Conservation (phyloP, 1,140 invertebrate genomes). For the Mercenaria mercenaria region DNA sequence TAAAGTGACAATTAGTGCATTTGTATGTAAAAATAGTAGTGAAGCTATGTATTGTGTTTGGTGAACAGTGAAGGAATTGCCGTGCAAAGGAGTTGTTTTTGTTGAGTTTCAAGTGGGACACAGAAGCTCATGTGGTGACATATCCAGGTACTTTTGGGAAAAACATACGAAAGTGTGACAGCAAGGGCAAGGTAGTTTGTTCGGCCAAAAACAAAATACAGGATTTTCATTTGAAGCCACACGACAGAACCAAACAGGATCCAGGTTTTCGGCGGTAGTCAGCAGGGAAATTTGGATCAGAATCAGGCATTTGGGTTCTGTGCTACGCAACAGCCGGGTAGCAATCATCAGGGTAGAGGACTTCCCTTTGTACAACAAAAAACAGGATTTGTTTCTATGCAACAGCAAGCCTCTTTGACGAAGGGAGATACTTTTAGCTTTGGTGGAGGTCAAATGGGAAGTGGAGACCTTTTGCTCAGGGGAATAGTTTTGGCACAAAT, state of each 20-base stretch:
- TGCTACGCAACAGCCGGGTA: no score
- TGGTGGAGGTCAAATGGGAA: background rate
- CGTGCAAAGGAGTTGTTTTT: background rate
- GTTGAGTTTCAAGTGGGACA: background rate
- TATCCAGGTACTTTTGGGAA: background rate
- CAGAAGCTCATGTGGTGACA: background rate
- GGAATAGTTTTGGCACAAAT: background rate
- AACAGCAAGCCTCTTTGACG: background rate
- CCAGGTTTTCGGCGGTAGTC: background rate
- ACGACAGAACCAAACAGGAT: background rate
- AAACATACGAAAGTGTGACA: background rate
- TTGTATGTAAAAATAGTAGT: conserved; percentile 13
- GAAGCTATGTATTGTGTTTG: conserved; percentile 13
- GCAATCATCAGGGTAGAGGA: no score
- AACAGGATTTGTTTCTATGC: background rate
- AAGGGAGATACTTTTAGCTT: background rate
- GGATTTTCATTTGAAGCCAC: background rate
- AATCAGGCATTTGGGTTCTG: no score
- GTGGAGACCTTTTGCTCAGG: background rate
- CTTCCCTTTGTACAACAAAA: no score
- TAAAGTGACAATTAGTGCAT: background rate
- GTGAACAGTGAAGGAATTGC: background rate
- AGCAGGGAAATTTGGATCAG: background rate
- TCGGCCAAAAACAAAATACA: background rate
- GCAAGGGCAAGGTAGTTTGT: no score